Percentiles rank a stretch among this genome's conserved stretches.
phyloP scores from a whole-genome alignment of 2,113 vertebrate genomes.

The Furnarius figulus region DNA sequence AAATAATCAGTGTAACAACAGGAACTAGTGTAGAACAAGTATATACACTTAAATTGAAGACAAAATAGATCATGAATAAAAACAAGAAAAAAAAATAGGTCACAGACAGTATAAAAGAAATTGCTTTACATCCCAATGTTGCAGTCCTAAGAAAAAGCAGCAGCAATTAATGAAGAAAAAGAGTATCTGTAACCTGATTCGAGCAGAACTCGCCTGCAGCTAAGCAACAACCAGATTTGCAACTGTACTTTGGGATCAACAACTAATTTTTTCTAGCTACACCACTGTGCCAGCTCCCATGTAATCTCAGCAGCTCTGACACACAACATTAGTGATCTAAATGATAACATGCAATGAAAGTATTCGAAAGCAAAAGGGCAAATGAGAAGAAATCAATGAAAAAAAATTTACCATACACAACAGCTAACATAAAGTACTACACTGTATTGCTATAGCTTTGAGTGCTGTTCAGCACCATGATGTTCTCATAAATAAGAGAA shows the following conservation, averaged over 20 bases:
- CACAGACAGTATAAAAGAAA: neutral
- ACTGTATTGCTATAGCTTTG: neutral
- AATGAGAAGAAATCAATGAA: neutral
- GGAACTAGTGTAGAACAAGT: neutral
- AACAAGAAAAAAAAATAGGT: neutral
- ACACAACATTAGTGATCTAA: neutral
- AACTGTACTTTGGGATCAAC: neutral
- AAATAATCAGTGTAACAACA: neutral
- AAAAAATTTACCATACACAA: neutral
- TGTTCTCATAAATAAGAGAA: neutral
- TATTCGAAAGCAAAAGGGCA: neutral
- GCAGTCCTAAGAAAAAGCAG: neutral
- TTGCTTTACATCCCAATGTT: neutral
- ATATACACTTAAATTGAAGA: neutral
- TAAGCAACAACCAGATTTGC: constrained; percentile 23
- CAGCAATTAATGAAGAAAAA: neutral
- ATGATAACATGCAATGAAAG: neutral
- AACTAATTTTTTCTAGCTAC: constrained; percentile 7
- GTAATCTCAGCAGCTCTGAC: neutral
- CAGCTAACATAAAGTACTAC: neutral
- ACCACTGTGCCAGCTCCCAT: neutral
- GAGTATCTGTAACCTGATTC: neutral
- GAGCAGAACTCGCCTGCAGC: neutral
- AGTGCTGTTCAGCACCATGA: neutral
- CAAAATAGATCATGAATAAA: neutral